Percentiles rank a stretch among this genome's conserved stretches.
These are phyloP conservation scores for Teleiodes luculella DNA, from an alignment of 2,888 invertebrate species.

Conservation along the genomic window DNA sequence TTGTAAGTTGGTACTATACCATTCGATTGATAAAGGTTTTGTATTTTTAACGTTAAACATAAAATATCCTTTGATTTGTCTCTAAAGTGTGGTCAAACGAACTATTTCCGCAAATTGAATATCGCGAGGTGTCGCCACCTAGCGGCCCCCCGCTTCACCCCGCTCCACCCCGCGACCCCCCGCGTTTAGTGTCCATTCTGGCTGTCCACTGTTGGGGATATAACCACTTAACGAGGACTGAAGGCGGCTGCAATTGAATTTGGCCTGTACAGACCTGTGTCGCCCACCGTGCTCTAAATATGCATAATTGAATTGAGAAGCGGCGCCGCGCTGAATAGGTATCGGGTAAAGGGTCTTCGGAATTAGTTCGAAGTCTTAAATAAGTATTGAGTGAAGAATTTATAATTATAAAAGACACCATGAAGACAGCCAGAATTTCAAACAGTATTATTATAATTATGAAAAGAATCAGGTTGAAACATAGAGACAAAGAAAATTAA, in stretches of 20 bases:
- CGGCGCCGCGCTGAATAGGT: too few relatives aligned
- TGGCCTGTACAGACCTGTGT: conserved; percentile 35
- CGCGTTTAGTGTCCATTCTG: conserved; percentile 63
- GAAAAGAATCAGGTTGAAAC: too few relatives aligned
- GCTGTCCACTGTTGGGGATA: conserved; percentile 52
- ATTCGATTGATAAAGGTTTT: too few relatives aligned
- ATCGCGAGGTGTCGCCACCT: conserved; percentile 68
- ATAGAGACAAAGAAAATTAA: too few relatives aligned
- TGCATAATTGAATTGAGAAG: conserved; percentile 20
- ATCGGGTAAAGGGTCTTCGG: too few relatives aligned
- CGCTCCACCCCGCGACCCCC: conserved; percentile 24
- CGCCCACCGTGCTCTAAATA: conserved; percentile 25
- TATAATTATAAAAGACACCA: too few relatives aligned
- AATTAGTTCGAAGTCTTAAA: too few relatives aligned
- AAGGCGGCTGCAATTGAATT: conserved; percentile 73
- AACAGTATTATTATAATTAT: too few relatives aligned
- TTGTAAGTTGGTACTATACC: too few relatives aligned
- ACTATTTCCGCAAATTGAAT: conserved; percentile 65
- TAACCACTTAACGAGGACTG: conserved; percentile 74
- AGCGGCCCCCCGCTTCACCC: conserved; percentile 27
- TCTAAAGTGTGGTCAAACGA: background rate
- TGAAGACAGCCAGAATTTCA: too few relatives aligned
- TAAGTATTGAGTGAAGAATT: too few relatives aligned
- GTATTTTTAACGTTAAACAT: background rate
- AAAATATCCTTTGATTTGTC: background rate